A percentile compares a stretch with the other conserved stretches of the same genome.
phyloP scores from a whole-genome alignment of 2,888 invertebrate species.

The Miltochrista miniata region DNA sequence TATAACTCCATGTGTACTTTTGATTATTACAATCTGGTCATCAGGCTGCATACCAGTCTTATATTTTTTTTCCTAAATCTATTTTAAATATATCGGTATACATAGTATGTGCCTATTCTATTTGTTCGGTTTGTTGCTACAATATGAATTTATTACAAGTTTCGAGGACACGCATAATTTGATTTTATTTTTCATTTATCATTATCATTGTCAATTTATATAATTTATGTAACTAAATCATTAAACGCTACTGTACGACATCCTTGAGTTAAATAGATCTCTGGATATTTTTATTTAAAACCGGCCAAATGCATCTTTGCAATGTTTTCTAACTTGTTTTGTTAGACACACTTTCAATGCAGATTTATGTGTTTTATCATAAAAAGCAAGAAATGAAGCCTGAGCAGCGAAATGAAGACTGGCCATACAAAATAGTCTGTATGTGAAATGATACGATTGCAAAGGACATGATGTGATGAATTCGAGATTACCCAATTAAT shows the following conservation, averaged over 20 bases:
- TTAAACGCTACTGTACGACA: neutral
- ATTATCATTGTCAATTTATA: neutral
- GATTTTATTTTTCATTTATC: neutral
- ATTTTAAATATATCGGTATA: too few relatives aligned
- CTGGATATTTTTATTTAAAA: neutral
- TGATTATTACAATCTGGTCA: neutral
- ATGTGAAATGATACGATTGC: conserved; percentile 48
- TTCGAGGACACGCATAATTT: too few relatives aligned
- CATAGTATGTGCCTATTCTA: too few relatives aligned
- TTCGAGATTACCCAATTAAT: conserved; percentile 48
- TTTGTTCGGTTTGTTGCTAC: too few relatives aligned
- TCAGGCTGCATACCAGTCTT: too few relatives aligned
- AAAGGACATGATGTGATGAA: conserved; percentile 52
- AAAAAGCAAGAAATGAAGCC: conserved; percentile 34
- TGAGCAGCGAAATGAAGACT: conserved; percentile 34
- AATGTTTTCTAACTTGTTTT: conserved; percentile 67
- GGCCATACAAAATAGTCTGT: conserved; percentile 80
- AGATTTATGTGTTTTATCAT: conserved; percentile 31
- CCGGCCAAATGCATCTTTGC: conserved; percentile 61
- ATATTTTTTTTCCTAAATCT: too few relatives aligned
- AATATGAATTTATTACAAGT: too few relatives aligned
- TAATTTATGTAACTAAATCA: neutral
- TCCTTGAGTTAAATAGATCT: neutral
- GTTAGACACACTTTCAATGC: conserved; percentile 15
- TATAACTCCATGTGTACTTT: conserved; percentile 23